Percentiles rank a stretch among this genome's conserved stretches.
Conservation (phyloP, 2,797 vertebrate genomes). For the Mormyrops attenuatus region DNA sequence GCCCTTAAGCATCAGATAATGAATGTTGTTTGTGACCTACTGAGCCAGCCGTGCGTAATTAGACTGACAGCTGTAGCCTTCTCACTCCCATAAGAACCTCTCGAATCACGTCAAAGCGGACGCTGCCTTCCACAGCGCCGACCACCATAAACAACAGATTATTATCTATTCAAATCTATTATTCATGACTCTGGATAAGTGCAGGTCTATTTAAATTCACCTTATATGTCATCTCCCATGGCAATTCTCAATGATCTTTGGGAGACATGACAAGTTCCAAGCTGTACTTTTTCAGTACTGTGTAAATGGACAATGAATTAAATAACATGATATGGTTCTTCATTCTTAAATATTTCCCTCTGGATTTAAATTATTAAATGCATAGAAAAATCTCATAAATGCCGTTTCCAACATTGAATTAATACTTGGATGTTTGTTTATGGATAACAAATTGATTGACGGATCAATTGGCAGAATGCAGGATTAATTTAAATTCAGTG, state of each 20-base stretch:
- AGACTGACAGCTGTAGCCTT: neutral
- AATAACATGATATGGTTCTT: neutral
- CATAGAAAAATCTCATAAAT: neutral
- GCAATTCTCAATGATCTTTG: neutral
- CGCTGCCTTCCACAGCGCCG: neutral
- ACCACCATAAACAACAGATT: neutral
- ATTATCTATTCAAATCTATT: constrained; percentile 11
- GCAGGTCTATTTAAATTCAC: constrained; percentile 8
- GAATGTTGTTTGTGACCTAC: constrained; percentile 2
- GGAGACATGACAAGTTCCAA: neutral
- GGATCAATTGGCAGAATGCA: neutral
- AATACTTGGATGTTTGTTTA: neutral
- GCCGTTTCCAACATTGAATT: neutral
- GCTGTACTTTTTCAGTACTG: neutral
- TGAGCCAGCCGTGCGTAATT: neutral
- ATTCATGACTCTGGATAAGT: constrained; percentile 14
- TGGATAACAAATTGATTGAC: neutral
- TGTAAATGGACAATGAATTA: neutral
- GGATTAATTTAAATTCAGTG: neutral
- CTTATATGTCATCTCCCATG: constrained; percentile 1
- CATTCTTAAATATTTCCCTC: neutral
- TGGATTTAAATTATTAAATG: neutral
- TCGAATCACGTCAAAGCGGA: neutral
- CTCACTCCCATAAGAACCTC: neutral
- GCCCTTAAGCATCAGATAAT: constrained; percentile 3